These are phyloP conservation scores for Paralvinella palmiformis DNA, from an alignment of 1,140 invertebrate genomes.

Conservation along the genomic window DNA sequence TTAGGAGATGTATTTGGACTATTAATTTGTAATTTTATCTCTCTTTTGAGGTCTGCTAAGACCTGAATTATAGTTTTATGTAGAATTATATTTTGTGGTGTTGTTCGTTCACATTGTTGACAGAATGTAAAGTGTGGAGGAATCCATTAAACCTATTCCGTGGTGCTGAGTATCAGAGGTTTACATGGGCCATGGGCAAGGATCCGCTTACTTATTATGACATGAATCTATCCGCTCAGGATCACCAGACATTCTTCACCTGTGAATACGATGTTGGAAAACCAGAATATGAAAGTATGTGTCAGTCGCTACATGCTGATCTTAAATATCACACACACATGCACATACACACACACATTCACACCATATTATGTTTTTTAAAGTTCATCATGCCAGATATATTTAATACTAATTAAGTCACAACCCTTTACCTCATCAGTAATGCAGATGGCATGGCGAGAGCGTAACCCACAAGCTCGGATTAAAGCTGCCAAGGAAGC, in stretches of 20 bases:
- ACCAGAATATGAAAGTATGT: constrained; percentile 81
- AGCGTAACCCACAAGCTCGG: constrained; percentile 83
- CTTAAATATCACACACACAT: too few species aligned
- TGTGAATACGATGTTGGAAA: constrained; percentile 85
- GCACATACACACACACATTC: too few species aligned
- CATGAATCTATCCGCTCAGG: constrained; percentile 97
- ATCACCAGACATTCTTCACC: constrained; percentile 97
- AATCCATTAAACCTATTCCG: constrained; percentile 94
- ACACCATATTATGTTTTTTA: too few species aligned
- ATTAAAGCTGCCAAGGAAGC: constrained; percentile 90
- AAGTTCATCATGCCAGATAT: too few species aligned
- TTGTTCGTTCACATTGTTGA: too few species aligned
- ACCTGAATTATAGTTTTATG: too few species aligned
- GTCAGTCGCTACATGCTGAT: background rate
- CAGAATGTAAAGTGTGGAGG: constrained; percentile 95
- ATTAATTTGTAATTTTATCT: too few species aligned
- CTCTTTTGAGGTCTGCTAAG: too few species aligned
- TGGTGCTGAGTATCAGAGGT: constrained; percentile 91
- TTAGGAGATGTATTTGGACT: too few species aligned
- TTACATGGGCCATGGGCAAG: constrained; percentile 83
- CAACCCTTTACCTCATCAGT: too few species aligned
- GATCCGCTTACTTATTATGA: constrained; percentile 98
- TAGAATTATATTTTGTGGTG: too few species aligned
- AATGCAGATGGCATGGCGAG: constrained; percentile 96
- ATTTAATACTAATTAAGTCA: too few species aligned